Conservation (phyloP, 1,140 invertebrate genomes). For the Heliconius melpomene region DNA sequence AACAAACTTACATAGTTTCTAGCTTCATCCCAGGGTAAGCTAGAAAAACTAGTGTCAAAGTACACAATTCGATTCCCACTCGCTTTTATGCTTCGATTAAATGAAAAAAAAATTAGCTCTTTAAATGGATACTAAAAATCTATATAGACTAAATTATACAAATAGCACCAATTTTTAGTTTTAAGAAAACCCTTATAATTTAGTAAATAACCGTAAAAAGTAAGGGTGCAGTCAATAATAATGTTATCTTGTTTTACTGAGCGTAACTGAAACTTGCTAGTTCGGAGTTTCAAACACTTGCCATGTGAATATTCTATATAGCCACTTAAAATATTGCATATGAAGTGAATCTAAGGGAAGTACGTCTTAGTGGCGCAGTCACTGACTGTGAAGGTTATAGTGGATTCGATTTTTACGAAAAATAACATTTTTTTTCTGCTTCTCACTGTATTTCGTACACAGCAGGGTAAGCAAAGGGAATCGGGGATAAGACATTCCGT, state of each 20-base stretch:
- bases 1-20: too few relatives aligned
- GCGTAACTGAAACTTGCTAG: conserved; percentile 19
- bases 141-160: background rate
- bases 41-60: too few relatives aligned
- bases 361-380: background rate
- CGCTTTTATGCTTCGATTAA: too few relatives aligned
- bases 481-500: too few relatives aligned
- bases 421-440: too few relatives aligned
- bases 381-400: background rate
- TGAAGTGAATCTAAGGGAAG: background rate
- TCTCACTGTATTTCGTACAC: too few relatives aligned
- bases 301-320: conserved; percentile 10
- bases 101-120: background rate
- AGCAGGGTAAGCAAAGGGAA: too few relatives aligned
- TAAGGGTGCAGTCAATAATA: conserved; percentile 4
- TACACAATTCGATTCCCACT: too few relatives aligned
- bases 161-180: background rate
- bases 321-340: conserved; percentile 6
- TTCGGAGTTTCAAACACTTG: conserved; percentile 17
- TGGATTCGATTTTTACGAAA: too few relatives aligned
- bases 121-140: background rate
- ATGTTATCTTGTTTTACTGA: conserved; percentile 25
- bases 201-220: background rate
- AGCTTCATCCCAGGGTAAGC: too few relatives aligned
- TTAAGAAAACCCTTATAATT: background rate